Conservation (phyloP, 2,113 vertebrate genomes). For the Cranoglanis bouderius region DNA sequence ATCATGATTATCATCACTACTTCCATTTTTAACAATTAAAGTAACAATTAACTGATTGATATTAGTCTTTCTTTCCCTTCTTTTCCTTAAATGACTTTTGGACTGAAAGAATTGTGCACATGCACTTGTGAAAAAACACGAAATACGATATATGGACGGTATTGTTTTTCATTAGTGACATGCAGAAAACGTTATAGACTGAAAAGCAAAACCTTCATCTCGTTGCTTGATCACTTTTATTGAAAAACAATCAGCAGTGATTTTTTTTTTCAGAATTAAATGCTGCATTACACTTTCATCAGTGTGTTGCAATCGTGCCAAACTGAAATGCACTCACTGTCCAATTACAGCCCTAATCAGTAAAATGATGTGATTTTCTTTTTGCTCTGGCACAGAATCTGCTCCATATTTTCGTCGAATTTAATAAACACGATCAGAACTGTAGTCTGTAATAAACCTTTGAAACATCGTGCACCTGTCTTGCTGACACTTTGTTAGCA, state of each 20-base stretch:
- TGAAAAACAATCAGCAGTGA: not conserved
- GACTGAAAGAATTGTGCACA: not conserved
- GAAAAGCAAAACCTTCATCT: not conserved
- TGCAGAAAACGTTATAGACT: not conserved
- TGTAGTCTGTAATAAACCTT: not conserved
- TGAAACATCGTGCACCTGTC: not conserved
- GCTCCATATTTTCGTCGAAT: not conserved
- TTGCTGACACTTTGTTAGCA: not conserved
- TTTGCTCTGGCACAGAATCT: not conserved
- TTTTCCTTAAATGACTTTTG: not conserved
- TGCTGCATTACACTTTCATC: not conserved
- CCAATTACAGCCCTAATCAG: not conserved
- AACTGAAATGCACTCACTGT: not conserved
- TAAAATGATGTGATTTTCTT: not conserved
- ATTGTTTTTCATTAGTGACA: not conserved
- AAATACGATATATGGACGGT: not conserved
- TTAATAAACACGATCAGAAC: not conserved
- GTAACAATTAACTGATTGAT: not conserved
- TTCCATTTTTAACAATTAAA: not conserved
- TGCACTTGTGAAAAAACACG: not conserved
- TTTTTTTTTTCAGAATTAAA: not conserved
- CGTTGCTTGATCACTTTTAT: not conserved
- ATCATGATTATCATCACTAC: not conserved
- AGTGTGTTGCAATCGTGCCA: not conserved
- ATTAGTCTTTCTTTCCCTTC: not conserved